Evolutionary conservation across 2,113 vertebrate genomes (phyloP).

Genomic region (Hypanus sabinus): DNA sequence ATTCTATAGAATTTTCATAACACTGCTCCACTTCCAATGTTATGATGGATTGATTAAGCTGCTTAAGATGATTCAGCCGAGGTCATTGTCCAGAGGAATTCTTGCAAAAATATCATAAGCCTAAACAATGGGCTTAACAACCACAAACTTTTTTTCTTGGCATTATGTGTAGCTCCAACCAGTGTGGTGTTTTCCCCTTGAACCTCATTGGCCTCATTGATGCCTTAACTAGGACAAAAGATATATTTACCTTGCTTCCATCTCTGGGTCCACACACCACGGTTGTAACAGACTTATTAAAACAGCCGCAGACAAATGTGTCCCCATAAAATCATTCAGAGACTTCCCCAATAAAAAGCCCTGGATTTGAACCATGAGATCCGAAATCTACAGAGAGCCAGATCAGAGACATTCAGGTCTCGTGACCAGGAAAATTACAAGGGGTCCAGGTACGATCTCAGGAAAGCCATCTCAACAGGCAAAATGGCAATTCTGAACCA

Average conservation of each 20-base stretch:
- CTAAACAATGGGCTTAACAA: neutral
- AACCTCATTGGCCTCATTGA: neutral
- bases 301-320: too few relatives aligned
- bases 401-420: too few relatives aligned
- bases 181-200: neutral
- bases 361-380: too few relatives aligned
- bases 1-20: neutral
- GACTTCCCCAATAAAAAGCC: too few relatives aligned
- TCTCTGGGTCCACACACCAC: neutral
- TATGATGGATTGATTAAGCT: neutral
- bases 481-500: too few relatives aligned
- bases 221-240: neutral
- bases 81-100: neutral
- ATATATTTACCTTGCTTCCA: neutral
- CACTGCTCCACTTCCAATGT: neutral
- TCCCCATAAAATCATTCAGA: too few relatives aligned
- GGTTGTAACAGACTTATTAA: too few relatives aligned
- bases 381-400: too few relatives aligned
- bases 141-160: neutral
- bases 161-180: neutral
- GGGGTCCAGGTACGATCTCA: too few relatives aligned
- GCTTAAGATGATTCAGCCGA: neutral
- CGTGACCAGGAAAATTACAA: too few relatives aligned
- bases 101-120: neutral
- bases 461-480: too few relatives aligned